These are phyloP conservation scores for Candoia aspera DNA, from an alignment of 2,113 vertebrate species.

Conservation along the genomic window DNA sequence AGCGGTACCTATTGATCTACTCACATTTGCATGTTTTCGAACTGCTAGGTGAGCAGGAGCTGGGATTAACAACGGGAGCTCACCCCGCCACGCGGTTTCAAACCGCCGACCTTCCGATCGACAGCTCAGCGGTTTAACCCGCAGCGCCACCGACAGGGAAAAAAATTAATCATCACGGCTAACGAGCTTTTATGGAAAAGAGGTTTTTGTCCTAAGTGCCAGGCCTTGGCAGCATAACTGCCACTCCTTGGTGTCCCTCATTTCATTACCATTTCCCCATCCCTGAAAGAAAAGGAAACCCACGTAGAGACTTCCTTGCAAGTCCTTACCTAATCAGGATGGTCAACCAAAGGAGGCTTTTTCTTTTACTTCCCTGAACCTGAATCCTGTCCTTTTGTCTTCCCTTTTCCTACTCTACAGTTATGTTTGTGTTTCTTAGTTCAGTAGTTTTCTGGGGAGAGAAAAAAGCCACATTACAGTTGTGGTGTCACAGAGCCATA, in stretches of 20 bases:
- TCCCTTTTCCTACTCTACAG: neutral
- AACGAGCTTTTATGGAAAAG: neutral
- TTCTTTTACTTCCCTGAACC: neutral
- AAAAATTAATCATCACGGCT: too few relatives aligned
- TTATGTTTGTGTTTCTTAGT: neutral
- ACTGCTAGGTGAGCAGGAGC: too few relatives aligned
- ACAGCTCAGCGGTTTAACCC: too few relatives aligned
- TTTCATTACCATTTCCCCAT: neutral
- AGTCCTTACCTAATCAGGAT: neutral
- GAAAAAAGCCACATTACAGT: neutral
- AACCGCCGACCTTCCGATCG: too few relatives aligned
- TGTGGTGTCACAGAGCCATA: neutral
- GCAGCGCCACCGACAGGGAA: too few relatives aligned
- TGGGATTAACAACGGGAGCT: too few relatives aligned
- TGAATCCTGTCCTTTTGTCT: slow-evolving; percentile 57
- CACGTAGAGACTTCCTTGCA: neutral
- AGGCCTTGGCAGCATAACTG: neutral
- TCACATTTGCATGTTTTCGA: too few relatives aligned
- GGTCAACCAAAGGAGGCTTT: neutral
- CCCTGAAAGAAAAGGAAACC: neutral
- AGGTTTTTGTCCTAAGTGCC: neutral
- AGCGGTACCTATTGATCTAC: too few relatives aligned
- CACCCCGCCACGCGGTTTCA: too few relatives aligned
- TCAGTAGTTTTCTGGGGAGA: neutral
- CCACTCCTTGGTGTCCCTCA: neutral